Evolutionary conservation across 2,797 vertebrate species (phyloP).

Genomic region (Cynopterus sphinx): DNA sequence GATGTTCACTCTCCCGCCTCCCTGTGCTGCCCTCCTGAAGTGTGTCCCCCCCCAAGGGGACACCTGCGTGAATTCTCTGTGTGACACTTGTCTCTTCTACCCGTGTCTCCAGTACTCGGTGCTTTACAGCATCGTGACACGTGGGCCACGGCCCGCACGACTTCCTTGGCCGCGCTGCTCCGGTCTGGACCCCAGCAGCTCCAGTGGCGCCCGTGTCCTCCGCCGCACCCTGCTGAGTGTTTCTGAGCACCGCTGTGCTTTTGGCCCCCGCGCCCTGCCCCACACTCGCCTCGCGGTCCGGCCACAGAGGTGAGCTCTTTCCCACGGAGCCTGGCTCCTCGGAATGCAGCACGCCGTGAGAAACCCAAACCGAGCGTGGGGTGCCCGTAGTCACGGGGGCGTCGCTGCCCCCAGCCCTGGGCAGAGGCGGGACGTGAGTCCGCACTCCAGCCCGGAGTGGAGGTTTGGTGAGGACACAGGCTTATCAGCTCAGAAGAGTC

Average conservation of each 20-base stretch:
- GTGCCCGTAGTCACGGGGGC: not conserved
- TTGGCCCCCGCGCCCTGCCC: no score
- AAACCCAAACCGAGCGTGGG: not conserved
- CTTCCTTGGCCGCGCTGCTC: no score
- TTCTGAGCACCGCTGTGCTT: not conserved
- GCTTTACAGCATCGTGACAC: no score
- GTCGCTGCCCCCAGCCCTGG: not conserved
- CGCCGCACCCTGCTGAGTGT: not conserved
- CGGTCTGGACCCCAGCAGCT: no score
- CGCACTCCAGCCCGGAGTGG: no score
- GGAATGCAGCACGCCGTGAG: not conserved
- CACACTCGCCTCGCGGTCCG: no score
- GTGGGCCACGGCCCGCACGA: no score
- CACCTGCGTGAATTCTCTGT: not conserved
- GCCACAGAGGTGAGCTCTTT: no score
- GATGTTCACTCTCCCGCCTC: not conserved
- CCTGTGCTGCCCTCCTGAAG: not conserved
- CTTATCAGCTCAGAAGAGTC: rapidly evolving
- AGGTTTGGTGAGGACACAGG: no score
- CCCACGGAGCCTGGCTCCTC: no score
- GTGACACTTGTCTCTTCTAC: not conserved
- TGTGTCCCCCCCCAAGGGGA: not conserved
- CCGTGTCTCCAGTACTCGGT: not conserved
- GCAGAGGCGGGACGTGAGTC: not conserved
- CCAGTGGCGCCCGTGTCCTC: no score